Conservation (phyloP, 2,113 vertebrate genomes). For the Pica pica region DNA sequence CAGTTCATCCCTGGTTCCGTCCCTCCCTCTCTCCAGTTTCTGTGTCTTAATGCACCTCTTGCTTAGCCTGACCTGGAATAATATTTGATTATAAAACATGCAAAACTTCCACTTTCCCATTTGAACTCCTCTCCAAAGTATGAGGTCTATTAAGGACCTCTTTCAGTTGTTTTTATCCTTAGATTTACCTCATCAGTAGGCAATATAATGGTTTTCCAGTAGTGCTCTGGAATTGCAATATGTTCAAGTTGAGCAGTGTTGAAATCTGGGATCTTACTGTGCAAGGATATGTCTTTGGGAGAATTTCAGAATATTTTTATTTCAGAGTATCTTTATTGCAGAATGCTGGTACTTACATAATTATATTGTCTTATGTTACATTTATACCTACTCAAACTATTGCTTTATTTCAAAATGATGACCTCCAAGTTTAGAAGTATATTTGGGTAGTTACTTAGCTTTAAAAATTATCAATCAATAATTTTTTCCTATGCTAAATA, state of each 20-base stretch:
- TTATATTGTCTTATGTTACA: neutral
- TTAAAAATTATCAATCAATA: neutral
- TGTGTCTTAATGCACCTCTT: neutral
- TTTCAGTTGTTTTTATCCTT: neutral
- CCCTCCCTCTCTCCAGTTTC: neutral
- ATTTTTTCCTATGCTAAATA: neutral
- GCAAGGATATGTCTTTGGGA: neutral
- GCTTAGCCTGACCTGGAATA: neutral
- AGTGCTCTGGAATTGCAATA: neutral
- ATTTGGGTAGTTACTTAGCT: neutral
- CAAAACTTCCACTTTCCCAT: neutral
- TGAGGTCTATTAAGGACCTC: neutral
- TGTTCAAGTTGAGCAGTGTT: neutral
- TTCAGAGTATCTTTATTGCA: neutral
- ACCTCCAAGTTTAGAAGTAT: neutral
- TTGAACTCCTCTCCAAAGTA: neutral
- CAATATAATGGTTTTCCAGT: accelerated
- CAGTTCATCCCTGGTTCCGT: neutral
- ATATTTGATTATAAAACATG: neutral
- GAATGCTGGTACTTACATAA: neutral
- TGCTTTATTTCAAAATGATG: neutral
- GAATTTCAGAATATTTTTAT: neutral
- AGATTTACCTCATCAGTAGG: neutral
- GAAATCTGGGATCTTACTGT: neutral
- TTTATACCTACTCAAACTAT: neutral